These are phyloP conservation scores for Aricia agestis DNA, from an alignment of 1,140 invertebrate species.

Conservation along the genomic window DNA sequence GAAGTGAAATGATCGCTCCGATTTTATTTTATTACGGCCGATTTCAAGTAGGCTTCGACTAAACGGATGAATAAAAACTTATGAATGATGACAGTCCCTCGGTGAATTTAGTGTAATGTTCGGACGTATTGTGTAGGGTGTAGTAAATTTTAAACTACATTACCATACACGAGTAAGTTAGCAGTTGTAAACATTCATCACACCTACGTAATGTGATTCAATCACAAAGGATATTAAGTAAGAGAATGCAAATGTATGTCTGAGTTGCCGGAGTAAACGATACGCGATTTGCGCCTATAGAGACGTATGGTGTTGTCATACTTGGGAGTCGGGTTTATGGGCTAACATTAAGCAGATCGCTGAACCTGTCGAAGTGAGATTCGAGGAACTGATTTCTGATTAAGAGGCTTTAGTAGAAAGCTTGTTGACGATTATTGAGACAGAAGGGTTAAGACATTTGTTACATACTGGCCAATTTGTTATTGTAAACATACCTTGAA, in stretches of 20 bases:
- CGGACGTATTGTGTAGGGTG: constrained; percentile 9
- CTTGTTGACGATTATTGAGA: constrained; percentile 1
- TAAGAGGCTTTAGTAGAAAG: background rate
- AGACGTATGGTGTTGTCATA: constrained; percentile 12
- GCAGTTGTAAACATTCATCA: constrained; percentile 20
- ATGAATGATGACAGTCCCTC: background rate
- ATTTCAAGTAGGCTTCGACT: background rate
- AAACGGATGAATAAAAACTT: constrained; percentile 1
- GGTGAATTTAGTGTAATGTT: constrained; percentile 19
- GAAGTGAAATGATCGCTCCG: background rate
- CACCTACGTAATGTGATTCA: constrained; percentile 23
- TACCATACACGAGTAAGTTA: constrained; percentile 23
- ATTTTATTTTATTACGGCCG: background rate
- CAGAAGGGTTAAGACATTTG: background rate
- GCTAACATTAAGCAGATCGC: background rate
- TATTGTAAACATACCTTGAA: no score
- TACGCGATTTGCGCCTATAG: constrained; percentile 11
- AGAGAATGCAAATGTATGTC: constrained; percentile 4
- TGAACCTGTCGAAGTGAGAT: background rate
- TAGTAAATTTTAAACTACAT: constrained; percentile 18
- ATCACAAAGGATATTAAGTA: constrained; percentile 21
- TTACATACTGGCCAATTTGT: no score
- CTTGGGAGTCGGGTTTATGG: constrained; percentile 4
- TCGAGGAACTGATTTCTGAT: background rate
- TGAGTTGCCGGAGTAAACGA: constrained; percentile 6